phyloP scores from a whole-genome alignment of 1,140 invertebrate species.

The Heterodera schachtii region DNA sequence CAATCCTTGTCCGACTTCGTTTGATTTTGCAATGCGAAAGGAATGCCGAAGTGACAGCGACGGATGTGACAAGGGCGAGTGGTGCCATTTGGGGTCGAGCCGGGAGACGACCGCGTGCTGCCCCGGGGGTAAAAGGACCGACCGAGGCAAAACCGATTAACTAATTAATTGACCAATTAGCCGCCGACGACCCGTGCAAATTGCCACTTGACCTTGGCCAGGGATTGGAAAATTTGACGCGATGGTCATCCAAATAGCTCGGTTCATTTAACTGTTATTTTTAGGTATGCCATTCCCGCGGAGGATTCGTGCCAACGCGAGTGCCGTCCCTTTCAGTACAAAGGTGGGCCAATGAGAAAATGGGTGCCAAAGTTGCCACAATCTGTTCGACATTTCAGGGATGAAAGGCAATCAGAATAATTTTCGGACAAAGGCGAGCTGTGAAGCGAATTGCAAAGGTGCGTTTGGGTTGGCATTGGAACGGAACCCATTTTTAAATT shows the following conservation, averaged over 20 bases:
- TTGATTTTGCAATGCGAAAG: constrained; percentile 47
- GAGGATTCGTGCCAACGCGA: constrained; percentile 57
- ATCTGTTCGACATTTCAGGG: constrained; percentile 28
- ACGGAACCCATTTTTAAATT: too few species aligned
- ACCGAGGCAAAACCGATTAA: too few species aligned
- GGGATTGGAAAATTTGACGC: constrained; percentile 60
- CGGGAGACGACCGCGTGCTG: constrained; percentile 60
- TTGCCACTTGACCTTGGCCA: constrained; percentile 57
- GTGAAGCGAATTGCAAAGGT: constrained; percentile 48
- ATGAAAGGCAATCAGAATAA: constrained; percentile 60
- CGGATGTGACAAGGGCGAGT: constrained; percentile 51
- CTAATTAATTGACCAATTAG: constrained; percentile 21
- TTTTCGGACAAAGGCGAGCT: constrained; percentile 46
- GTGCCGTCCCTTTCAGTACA: constrained; percentile 56
- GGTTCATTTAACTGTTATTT: neutral
- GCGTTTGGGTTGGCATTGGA: neutral
- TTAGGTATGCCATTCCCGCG: constrained; percentile 55
- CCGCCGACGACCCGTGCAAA: constrained; percentile 56
- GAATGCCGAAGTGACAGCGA: constrained; percentile 43
- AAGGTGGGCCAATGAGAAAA: constrained; percentile 20
- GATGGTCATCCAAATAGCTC: constrained; percentile 41
- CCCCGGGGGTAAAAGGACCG: constrained; percentile 48
- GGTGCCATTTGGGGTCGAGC: constrained; percentile 59
- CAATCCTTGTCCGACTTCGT: constrained; percentile 58
- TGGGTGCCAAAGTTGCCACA: neutral